A percentile compares a stretch with the other conserved stretches of the same genome.
Evolutionary conservation across 2,113 vertebrate species (phyloP).

Genomic region (Colinus virginianus): DNA sequence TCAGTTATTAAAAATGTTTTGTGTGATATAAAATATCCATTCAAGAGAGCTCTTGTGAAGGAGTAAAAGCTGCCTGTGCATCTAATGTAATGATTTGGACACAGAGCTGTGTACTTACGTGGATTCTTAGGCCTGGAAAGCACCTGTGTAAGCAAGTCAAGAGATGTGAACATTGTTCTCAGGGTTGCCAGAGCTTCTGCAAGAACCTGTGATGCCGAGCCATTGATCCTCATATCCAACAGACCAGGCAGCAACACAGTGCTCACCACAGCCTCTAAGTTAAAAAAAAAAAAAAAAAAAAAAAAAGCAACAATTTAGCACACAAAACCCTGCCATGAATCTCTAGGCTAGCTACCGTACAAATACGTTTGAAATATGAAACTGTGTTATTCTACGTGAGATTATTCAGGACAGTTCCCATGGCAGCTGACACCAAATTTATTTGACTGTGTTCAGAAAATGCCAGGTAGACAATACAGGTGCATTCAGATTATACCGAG

Average conservation of each 20-base stretch:
- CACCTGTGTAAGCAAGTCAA: conserved; percentile 38
- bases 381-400: not conserved
- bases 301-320: not conserved
- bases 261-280: rapidly evolving
- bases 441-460: not conserved
- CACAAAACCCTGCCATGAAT: not conserved
- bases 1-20: not conserved
- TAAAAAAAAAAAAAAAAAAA: not conserved
- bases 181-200: not conserved
- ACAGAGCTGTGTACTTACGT: conserved; percentile 29
- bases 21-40: not conserved
- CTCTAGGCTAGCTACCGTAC: not conserved
- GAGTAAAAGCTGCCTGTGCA: not conserved
- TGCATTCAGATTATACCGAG: not conserved
- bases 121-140: conserved; percentile 34
- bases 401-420: conserved; percentile 11
- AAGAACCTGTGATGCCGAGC: not conserved
- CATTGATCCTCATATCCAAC: not conserved
- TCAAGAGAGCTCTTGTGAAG: not conserved
- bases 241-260: not conserved
- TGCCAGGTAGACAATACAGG: not conserved
- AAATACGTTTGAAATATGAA: not conserved
- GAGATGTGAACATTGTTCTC: not conserved
- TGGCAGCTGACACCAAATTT: conserved; percentile 31
- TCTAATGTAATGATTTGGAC: conserved; percentile 43